Evolutionary conservation across 2,797 vertebrate genomes (phyloP), one percentile per base, ranked within the genome.

Genomic region (Potorous gilbertii): DNA sequence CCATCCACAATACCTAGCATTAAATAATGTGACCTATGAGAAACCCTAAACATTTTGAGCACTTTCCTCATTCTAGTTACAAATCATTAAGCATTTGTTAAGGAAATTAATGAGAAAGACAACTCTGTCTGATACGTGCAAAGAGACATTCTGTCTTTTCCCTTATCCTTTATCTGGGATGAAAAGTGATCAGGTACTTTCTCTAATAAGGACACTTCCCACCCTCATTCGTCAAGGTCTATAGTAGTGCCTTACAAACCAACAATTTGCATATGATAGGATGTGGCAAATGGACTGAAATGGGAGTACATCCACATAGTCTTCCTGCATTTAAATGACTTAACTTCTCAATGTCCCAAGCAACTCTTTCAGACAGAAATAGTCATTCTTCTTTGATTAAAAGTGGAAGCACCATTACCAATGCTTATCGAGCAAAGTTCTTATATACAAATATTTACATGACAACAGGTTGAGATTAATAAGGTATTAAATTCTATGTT

Each of bases 1-100:
- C 34, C 24, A 81, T 81, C n/a, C 2, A 81, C 6, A 40, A 18
- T 8, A 81, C 6, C n/a, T 21, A 46, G 16, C 66, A 40, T 81
- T 40, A 46, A 40, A 46, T 87, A 21, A 46, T 27, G 40, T 46
- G 21, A 40, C 21, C n/a, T 10, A n/a, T 46, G 40, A 46, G 21
- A 94, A 90, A 66, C 24, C 24, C 62, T 66, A 74, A 96, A 90
- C 46, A 57, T 4, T 56, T 90, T n/a, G n/a, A 57, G 24, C 34
- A 59, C 0, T 0, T 46, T 92, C 91, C 34, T 92, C 34, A 54
- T 34, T 52, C 27, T 18, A 92, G 55, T 90, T 66, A 94, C 91
- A 96, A n/a, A 93, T 66, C 94, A 94, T 46, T 46, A 91, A 40
- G 56, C n/a, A 52, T 57, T 91, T 81, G 14, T 93, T 92, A 94